Percentiles rank a stretch among this genome's conserved stretches.
Conservation (phyloP, 2,797 vertebrate species). For the Parotocinclus haroldoi region DNA sequence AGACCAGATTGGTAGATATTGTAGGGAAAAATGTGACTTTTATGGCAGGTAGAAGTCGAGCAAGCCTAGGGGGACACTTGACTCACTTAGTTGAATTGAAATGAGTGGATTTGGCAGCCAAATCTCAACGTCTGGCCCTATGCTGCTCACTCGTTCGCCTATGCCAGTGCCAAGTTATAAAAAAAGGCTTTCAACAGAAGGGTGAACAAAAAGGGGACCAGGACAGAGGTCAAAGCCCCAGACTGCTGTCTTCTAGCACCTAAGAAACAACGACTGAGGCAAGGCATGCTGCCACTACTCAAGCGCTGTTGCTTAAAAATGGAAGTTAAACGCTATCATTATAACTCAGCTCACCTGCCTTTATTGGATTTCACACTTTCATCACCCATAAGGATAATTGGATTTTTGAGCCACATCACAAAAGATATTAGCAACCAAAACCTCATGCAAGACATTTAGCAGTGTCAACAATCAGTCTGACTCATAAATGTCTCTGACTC, state of each 20-base stretch:
- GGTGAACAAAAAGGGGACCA: constrained; percentile 59
- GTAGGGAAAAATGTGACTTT: background rate
- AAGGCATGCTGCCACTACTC: constrained; percentile 10
- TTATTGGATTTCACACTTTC: too few species aligned
- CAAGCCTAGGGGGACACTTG: constrained; percentile 25
- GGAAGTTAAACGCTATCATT: constrained; percentile 5
- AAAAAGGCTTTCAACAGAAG: constrained; percentile 53
- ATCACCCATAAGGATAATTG: too few species aligned
- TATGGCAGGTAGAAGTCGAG: constrained; percentile 26
- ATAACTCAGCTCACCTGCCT: background rate
- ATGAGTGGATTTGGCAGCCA: constrained; percentile 79
- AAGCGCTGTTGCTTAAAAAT: background rate
- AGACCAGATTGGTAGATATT: too few species aligned
- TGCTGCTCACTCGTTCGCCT: constrained; percentile 25
- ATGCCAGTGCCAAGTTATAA: constrained; percentile 31
- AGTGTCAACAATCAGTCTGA: constrained; percentile 20
- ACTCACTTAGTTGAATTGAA: constrained; percentile 69
- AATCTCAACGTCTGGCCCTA: constrained; percentile 65
- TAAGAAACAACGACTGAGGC: constrained; percentile 26
- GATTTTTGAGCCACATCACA: too few species aligned
- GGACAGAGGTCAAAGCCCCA: constrained; percentile 61
- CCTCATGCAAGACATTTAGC: constrained; percentile 1
- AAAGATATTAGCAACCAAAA: too few species aligned
- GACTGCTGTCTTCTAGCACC: constrained; percentile 52
- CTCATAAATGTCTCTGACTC: background rate